Evolutionary conservation across 2,113 vertebrate genomes (phyloP), one percentile per base, ranked within the genome.

Genomic region (Abramis brama): DNA sequence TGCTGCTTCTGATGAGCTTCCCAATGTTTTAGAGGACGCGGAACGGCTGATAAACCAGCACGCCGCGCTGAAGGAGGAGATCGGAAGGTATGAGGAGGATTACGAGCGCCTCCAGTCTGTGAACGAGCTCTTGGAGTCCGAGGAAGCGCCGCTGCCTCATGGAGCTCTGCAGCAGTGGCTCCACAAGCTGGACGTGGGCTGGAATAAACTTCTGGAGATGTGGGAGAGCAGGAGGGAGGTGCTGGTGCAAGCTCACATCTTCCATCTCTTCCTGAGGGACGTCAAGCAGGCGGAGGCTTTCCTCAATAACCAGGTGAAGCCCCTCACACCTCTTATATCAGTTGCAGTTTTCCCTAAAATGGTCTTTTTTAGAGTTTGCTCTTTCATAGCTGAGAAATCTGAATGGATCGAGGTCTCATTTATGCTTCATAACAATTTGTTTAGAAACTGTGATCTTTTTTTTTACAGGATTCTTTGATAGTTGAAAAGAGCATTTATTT

Each of bases 141-240:
- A 98, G 68, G 97, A 98, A 85, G 91, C 94, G 0, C 97, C 97
- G 23, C 91, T 97, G 2, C 96, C 97, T 0, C 94, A 91, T 70
- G 92, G 97, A 9, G 97, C 96, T 0, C 92, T 99, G 5, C 98
- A 97, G 90, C 96, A 97, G 93, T 99, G 98, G 98, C 91, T 99
- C 52, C 97, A 98, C 84, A 97, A 98, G 92, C 74, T 99, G 17
- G 97, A 98, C 0, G 94, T 97, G 0, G 98, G 98, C 25, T 99
- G 98, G 98, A 97, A 95, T 87, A 97, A 99, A 86, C 93, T 99
- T 64, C 94, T 97, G 59, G 95, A 96, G 92, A 95, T 97, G 95
- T 99, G 98, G 98, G 97, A 98, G 88, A 91, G 75, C 36, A 89
- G 97, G 9, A 90, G 97, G 7, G 97, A 97, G 7, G 93, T 95